Conservation (phyloP, 2,113 vertebrate genomes). For the Coturnix japonica region DNA sequence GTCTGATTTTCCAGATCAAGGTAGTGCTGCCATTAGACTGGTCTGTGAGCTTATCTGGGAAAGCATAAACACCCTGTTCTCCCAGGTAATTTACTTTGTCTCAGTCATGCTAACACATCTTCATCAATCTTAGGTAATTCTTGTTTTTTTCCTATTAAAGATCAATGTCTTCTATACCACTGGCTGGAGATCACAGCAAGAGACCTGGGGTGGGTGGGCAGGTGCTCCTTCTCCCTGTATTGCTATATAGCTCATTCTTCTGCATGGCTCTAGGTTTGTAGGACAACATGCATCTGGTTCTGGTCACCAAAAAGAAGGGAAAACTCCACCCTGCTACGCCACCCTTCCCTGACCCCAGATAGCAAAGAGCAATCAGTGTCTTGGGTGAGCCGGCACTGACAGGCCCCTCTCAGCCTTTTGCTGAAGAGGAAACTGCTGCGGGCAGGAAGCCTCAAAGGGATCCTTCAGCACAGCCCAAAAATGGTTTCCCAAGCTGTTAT, state of each 20-base stretch:
- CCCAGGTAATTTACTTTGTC: background rate
- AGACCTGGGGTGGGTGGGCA: background rate
- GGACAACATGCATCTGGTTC: background rate
- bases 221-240: background rate
- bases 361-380: background rate
- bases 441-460: constrained; percentile 23
- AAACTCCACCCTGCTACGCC: background rate
- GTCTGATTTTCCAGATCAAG: background rate
- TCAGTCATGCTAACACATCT: background rate
- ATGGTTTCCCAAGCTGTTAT: constrained; percentile 30
- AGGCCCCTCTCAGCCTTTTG: background rate
- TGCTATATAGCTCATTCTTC: background rate
- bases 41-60: background rate
- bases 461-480: constrained; percentile 11
- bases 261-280: background rate
- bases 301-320: background rate
- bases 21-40: background rate
- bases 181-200: background rate
- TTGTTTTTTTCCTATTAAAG: background rate
- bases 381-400: background rate
- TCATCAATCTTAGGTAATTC: background rate
- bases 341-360: background rate
- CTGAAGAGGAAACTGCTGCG: constrained; percentile 3
- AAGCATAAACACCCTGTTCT: background rate
- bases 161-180: background rate